Conservation (phyloP, 2,888 invertebrate species). For the Fissipunctia ypsillon region DNA sequence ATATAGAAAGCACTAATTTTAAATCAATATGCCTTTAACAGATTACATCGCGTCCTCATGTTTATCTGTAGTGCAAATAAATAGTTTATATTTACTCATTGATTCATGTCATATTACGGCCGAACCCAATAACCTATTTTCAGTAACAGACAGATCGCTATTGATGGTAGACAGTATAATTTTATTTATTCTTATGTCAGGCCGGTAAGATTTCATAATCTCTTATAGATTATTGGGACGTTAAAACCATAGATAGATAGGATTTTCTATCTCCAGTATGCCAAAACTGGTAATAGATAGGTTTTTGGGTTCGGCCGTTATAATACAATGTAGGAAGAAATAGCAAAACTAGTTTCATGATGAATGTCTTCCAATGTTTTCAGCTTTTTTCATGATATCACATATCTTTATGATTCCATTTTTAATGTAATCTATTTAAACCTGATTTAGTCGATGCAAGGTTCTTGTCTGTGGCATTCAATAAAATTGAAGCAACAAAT, state of each 20-base stretch:
- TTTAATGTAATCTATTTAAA: not conserved
- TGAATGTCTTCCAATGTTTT: slow-evolving; percentile 55
- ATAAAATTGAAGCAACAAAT: not conserved
- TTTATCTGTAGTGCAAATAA: slow-evolving; percentile 7
- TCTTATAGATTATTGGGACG: too few relatives aligned
- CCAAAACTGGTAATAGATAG: too few relatives aligned
- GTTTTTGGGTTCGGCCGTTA: too few relatives aligned
- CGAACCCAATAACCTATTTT: too few relatives aligned
- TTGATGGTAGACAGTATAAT: too few relatives aligned
- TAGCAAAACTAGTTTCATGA: slow-evolving; percentile 16
- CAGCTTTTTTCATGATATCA: slow-evolving; percentile 13
- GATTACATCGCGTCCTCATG: not conserved
- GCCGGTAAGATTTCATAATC: too few relatives aligned
- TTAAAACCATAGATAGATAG: too few relatives aligned
- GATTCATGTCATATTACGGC: not conserved
- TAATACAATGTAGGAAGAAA: slow-evolving; percentile 10
- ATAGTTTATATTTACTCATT: slow-evolving; percentile 10
- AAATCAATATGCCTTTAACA: slow-evolving; percentile 14
- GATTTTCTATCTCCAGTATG: too few relatives aligned
- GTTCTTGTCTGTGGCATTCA: not conserved
- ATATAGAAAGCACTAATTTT: slow-evolving; percentile 14
- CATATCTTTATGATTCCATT: not conserved
- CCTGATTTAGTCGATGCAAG: not conserved
- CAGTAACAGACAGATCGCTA: too few relatives aligned
- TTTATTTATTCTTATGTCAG: too few relatives aligned